A percentile compares a stretch with the other conserved stretches of the same genome.
These are phyloP conservation scores for Castor canadensis DNA, from an alignment of 2,113 vertebrate genomes.

Conservation along the genomic window DNA sequence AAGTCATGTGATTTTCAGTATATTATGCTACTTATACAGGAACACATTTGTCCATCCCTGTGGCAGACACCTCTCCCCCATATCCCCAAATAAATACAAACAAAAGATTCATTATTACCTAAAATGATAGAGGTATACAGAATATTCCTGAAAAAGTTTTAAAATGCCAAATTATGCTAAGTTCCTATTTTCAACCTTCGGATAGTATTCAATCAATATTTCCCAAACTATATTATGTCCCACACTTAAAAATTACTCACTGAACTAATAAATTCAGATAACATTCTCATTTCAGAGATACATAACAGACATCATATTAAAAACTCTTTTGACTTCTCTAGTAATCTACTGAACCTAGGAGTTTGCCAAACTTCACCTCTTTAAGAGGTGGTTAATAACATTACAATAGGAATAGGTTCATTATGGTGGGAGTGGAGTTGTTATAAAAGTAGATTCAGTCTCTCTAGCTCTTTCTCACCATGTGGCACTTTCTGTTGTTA, in stretches of 20 bases:
- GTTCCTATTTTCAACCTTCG: neutral
- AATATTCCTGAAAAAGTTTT: neutral
- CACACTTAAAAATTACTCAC: neutral
- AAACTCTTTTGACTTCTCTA: too few species aligned
- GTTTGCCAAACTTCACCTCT: too few species aligned
- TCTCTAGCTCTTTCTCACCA: too few species aligned
- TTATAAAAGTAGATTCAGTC: too few species aligned
- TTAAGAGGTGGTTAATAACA: too few species aligned
- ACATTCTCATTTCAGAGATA: too few species aligned
- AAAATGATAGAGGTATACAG: neutral
- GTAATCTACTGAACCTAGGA: too few species aligned
- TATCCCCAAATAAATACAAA: slow-evolving; percentile 12
- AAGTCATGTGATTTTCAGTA: neutral
- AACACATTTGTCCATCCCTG: neutral
- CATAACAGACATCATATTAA: too few species aligned
- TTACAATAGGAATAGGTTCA: neutral
- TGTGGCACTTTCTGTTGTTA: too few species aligned
- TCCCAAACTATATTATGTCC: neutral
- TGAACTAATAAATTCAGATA: neutral
- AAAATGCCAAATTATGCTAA: slow-evolving; percentile 3
- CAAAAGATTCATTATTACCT: neutral
- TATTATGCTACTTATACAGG: neutral
- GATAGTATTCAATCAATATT: neutral
- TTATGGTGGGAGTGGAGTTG: neutral
- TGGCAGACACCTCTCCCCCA: neutral